Conservation (phyloP, 1,140 invertebrate genomes). For the Galleria mellonella region DNA sequence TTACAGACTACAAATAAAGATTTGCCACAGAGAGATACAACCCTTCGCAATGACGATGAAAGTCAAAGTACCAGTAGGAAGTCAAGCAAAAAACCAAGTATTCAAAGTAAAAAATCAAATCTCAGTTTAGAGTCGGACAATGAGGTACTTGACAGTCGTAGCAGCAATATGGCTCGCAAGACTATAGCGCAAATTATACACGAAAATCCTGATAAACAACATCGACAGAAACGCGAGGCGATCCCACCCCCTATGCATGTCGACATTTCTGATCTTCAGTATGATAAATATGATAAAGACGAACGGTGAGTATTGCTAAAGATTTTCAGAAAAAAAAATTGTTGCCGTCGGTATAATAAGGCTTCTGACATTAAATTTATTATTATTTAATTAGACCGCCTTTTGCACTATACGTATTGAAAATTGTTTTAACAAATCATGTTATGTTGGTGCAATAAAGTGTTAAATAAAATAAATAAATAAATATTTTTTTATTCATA, state of each 20-base stretch:
- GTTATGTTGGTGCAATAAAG: too few species aligned
- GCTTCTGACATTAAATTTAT: neutral
- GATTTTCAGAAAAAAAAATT: too few species aligned
- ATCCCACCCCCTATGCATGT: conserved; percentile 46
- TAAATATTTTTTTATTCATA: conserved; percentile 17
- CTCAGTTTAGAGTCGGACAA: conserved; percentile 33
- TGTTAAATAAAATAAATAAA: neutral
- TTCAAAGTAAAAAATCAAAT: conserved; percentile 41
- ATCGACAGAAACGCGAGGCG: conserved; percentile 40
- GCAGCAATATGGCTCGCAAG: conserved; percentile 33
- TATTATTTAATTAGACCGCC: neutral
- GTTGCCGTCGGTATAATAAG: too few species aligned
- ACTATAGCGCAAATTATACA: conserved; percentile 47
- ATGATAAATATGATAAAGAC: conserved; percentile 65
- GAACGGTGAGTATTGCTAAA: conserved; percentile 43
- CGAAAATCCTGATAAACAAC: conserved; percentile 36
- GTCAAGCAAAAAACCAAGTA: conserved; percentile 46
- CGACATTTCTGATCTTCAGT: conserved; percentile 47
- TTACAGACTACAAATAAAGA: too few species aligned
- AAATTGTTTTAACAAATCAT: too few species aligned
- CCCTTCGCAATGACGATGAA: conserved; percentile 5
- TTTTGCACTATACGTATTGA: too few species aligned
- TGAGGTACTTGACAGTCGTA: conserved; percentile 36
- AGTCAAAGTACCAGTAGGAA: too few species aligned
- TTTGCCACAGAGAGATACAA: too few species aligned